Evolutionary conservation across 2,888 invertebrate species (phyloP), one percentile per base, ranked within the genome.

Genomic region (Euplagia quadripunctaria): DNA sequence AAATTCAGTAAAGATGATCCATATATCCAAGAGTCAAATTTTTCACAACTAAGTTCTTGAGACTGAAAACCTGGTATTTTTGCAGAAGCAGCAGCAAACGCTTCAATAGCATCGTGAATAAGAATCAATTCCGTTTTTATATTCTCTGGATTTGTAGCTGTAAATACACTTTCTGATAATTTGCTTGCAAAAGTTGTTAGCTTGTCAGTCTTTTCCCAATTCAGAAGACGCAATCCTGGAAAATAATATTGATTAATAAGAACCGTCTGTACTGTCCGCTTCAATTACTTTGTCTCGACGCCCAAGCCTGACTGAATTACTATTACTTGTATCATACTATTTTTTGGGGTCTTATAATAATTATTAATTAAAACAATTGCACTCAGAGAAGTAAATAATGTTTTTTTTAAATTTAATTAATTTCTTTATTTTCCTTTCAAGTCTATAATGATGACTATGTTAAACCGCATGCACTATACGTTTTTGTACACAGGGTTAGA

Each of bases 1-100:
- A 98, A 98, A 94, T 99, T 99, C 72, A 98, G 96, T 71, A 99
- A 94, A 72, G 98, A 97, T 75, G 97, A 97, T 49, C 99, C 99
- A 83, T 98, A 97, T 71, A 96, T 96, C 98, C 99, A 99, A 20
- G 97, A 89, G 61, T 93, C 94, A 71, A 96, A 96, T 46, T 93
- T 91, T 31, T 97, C 96, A 84, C 98, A 98, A 74, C 93, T 94
- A n/a, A 98, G 91, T 64, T 92, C 82, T 83, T 93, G 93, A 5
- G 96, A 86, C 43, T 92, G 90, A 11, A 97, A 96, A 77, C 52
- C 3, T 31, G 97, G 96, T 51, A 98, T 90, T 86, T 97, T 97
- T 78, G 97, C 96, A 66, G 98, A 94, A 2, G 98, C 98, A 85
- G 97, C 96, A 6, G 97, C 97, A 88, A 99, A 97, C 71, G 99